Percentiles rank a stretch among this genome's conserved stretches.
phyloP scores from a whole-genome alignment of 2,113 vertebrate species.

The Leptocoma aspasia region DNA sequence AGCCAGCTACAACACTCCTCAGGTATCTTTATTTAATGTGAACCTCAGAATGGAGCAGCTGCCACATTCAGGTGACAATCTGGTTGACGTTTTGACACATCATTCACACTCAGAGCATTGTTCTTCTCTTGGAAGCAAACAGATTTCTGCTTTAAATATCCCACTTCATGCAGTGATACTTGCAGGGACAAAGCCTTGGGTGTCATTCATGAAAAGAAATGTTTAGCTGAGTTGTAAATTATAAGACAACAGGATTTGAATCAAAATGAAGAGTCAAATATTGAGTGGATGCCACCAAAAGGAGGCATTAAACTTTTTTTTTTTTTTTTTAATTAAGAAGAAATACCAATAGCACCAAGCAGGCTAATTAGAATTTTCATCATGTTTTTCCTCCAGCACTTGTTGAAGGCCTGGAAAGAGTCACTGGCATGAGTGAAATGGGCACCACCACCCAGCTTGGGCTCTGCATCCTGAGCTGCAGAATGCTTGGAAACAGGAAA shows the following conservation, averaged over 20 bases:
- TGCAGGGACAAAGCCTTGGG: neutral
- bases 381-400: neutral
- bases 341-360: neutral
- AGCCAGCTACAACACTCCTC: neutral
- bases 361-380: neutral
- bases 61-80: neutral
- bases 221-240: neutral
- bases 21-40: neutral
- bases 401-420: neutral
- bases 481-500: neutral
- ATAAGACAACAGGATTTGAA: neutral
- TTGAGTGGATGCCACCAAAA: neutral
- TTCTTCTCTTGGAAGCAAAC: neutral
- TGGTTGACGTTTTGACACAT: constrained; percentile 16
- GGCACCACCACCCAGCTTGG: neutral
- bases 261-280: neutral
- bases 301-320: neutral
- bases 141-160: constrained; percentile 32
- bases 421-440: neutral
- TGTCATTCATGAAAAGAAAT: neutral
- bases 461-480: neutral
- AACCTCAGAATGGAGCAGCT: neutral
- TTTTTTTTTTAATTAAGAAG: neutral
- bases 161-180: neutral
- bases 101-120: neutral